A percentile compares a stretch with the other conserved stretches of the same genome.
Conservation (phyloP, 1,140 invertebrate genomes). For the Chelonus insularis region DNA sequence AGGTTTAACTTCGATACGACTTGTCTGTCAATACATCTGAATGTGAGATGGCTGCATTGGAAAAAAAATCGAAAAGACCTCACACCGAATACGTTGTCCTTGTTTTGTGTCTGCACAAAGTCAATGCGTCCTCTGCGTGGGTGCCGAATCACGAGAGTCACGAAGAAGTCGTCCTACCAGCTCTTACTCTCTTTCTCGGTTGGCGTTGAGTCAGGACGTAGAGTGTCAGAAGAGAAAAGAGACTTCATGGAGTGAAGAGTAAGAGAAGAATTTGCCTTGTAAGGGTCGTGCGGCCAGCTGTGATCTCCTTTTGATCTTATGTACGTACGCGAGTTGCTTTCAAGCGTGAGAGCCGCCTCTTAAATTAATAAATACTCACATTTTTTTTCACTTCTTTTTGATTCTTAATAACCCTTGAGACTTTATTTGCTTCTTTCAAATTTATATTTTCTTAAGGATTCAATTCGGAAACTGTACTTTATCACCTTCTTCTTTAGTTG, state of each 20-base stretch:
- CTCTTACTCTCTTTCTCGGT: background rate
- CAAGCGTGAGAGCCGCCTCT: conserved; percentile 26
- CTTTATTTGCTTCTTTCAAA: background rate
- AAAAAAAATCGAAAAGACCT: background rate
- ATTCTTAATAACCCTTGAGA: background rate
- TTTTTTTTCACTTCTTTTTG: conserved; percentile 28
- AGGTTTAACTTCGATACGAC: background rate
- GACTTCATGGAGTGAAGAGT: background rate
- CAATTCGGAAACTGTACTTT: too few species aligned
- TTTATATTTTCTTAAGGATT: background rate
- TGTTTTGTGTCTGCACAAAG: background rate
- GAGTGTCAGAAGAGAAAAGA: conserved; percentile 10
- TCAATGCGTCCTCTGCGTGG: conserved; percentile 28
- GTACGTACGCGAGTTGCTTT: conserved; percentile 29
- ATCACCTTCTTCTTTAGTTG: too few species aligned
- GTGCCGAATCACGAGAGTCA: conserved; percentile 40
- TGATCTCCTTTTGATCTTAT: conserved; percentile 32
- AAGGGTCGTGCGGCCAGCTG: conserved; percentile 36
- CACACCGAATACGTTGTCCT: conserved; percentile 4
- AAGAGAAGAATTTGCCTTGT: conserved; percentile 45
- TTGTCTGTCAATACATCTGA: conserved; percentile 4
- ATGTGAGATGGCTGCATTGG: background rate
- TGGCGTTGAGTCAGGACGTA: background rate
- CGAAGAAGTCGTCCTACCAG: conserved; percentile 1
- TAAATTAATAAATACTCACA: conserved; percentile 42